Percentiles rank a stretch among this genome's conserved stretches.
Evolutionary conservation across 53 echinoderm and acorn worm species (phyloP).

Genomic region (Holothuria leucospilota): DNA sequence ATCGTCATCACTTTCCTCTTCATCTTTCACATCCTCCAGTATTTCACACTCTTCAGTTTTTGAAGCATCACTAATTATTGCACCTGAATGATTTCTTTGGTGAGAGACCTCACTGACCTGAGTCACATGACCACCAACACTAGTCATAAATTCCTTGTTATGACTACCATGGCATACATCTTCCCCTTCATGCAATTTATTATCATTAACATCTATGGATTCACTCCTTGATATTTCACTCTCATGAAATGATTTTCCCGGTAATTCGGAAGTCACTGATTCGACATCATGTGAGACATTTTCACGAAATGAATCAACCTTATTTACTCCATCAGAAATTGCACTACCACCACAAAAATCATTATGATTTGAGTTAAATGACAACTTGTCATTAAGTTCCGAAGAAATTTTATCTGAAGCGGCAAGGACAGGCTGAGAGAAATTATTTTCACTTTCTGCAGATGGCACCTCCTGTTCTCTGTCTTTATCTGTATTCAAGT

Average conservation of each 20-base stretch:
- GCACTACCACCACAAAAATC: background rate
- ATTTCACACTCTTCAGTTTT: background rate
- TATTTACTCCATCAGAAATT: background rate
- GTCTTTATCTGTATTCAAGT: background rate
- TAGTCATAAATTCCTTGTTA: too few species aligned
- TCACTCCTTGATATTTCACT: too few species aligned
- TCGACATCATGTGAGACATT: conserved; percentile 1
- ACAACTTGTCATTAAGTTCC: background rate
- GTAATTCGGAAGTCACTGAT: background rate
- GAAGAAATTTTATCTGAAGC: background rate
- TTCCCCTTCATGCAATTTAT: too few species aligned
- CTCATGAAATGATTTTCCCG: too few species aligned
- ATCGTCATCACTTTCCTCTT: conserved; percentile 27
- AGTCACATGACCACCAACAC: too few species aligned
- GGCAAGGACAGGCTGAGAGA: background rate
- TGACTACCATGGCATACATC: too few species aligned
- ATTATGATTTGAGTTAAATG: background rate
- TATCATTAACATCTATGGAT: too few species aligned
- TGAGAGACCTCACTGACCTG: too few species aligned
- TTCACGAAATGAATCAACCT: background rate
- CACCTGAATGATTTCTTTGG: too few species aligned
- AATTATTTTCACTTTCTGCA: background rate
- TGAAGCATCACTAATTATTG: too few species aligned
- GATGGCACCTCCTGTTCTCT: background rate
- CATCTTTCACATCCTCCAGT: background rate